Conservation (phyloP, 2,797 vertebrate genomes). For the Coilia nasus region DNA sequence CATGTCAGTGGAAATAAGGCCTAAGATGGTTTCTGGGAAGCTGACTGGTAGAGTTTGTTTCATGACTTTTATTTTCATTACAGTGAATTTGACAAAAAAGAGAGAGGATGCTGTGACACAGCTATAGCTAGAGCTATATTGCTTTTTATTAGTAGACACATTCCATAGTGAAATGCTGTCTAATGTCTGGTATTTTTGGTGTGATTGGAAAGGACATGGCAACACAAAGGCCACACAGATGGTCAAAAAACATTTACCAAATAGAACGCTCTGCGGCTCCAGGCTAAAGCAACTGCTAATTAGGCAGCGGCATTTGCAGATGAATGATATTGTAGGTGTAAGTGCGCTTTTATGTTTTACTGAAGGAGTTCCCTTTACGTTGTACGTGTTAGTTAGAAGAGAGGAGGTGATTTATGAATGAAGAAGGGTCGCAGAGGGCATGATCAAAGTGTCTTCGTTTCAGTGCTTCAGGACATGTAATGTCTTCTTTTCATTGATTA, state of each 20-base stretch:
- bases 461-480: not conserved
- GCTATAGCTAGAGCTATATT: not conserved
- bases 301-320: conserved; percentile 42
- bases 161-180: not conserved
- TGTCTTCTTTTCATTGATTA: not conserved
- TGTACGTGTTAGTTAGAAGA: not conserved
- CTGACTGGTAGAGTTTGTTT: not conserved
- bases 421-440: not conserved
- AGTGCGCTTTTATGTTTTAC: not conserved
- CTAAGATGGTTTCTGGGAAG: not conserved
- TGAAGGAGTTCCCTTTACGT: not conserved
- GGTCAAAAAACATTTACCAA: conserved; percentile 40
- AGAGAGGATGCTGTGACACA: not conserved
- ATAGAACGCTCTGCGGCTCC: conserved; percentile 26
- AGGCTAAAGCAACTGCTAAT: conserved; percentile 47
- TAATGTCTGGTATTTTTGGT: conserved; percentile 18
- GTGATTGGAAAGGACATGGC: not conserved
- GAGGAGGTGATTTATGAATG: conserved; percentile 9
- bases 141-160: not conserved
- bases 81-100: not conserved
- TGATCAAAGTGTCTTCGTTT: conserved; percentile 6
- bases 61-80: not conserved
- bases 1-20: too few species aligned
- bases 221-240: conserved; percentile 36
- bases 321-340: conserved; percentile 38